phyloP scores from a whole-genome alignment of 1,140 invertebrate species.

The Octopus bimaculoides region DNA sequence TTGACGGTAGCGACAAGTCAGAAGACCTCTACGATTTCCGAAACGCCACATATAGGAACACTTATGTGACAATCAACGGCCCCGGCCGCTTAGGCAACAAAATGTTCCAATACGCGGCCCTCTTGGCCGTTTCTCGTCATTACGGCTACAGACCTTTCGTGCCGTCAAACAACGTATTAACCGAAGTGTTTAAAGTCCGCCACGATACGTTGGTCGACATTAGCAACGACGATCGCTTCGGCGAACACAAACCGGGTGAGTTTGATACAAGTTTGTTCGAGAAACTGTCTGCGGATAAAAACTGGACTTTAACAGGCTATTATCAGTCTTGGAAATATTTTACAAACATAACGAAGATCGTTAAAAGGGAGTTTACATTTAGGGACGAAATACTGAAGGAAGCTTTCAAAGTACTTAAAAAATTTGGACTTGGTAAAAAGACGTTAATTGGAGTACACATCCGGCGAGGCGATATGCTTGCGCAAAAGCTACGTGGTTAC shows the following conservation, averaged over 20 bases:
- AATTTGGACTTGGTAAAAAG: neutral
- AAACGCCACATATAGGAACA: constrained; percentile 1
- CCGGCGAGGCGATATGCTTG: constrained; percentile 35
- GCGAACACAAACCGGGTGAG: constrained; percentile 24
- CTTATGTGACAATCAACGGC: constrained; percentile 8
- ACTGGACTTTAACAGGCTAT: constrained; percentile 25
- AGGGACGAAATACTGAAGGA: constrained; percentile 19
- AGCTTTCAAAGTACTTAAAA: constrained; percentile 19
- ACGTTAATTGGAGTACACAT: constrained; percentile 39
- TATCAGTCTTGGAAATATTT: constrained; percentile 45
- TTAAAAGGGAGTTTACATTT: constrained; percentile 34
- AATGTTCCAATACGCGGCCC: constrained; percentile 42
- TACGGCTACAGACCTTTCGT: constrained; percentile 27
- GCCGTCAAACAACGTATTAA: constrained; percentile 14
- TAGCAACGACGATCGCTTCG: neutral
- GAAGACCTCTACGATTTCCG: neutral
- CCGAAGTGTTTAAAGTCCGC: constrained; percentile 19
- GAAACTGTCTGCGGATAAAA: constrained; percentile 20
- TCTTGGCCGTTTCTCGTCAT: constrained; percentile 24
- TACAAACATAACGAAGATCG: constrained; percentile 17
- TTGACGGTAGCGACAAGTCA: neutral
- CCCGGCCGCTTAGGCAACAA: constrained; percentile 35
- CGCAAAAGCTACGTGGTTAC: constrained; percentile 26
- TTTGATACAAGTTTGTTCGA: constrained; percentile 24
- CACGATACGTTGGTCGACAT: constrained; percentile 10